Evolutionary conservation across 2,888 invertebrate genomes (phyloP), one percentile per base, ranked within the genome.

Genomic region (Aleiodes leptofemur): DNA sequence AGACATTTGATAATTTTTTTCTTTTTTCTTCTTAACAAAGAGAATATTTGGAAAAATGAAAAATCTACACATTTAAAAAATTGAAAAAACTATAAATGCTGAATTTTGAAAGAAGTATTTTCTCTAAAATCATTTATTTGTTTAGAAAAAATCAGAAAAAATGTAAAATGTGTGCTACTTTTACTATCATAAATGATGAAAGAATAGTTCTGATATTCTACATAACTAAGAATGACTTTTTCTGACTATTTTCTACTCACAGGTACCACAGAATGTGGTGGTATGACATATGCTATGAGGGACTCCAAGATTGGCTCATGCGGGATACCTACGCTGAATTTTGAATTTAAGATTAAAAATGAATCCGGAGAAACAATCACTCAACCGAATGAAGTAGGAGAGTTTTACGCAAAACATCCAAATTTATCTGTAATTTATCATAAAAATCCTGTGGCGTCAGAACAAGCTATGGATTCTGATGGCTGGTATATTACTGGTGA

Each of bases 401-500:
- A 83, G 68, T 68, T 81, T 51, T 77, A 76, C 75, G 73, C 79
- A 57, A 80, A 83, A 69, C 72, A 79, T 6, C 73, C 76, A 1
- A 75, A 78, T 72, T 79, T 82, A 76, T 72, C 82, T 73, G 77
- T 71, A 9, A 71, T 78, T 55, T 83, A 83, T 48, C 79, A 81
- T 68, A 78, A 76, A 9, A 82, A 83, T 75, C 78, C 80, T 3
- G 74, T 79, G n/a, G 80, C 72, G 0, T 83, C 82, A 6, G 74
- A 50, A 6, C 76, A 78, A 14, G 69, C 79, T 3, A 66, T 83
- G 29, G 83, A 83, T 74, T 71, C 78, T 23, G 79, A 83, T 43
- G 83, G 83, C n/a, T 56, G 55, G 34, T 66, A 29, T 38, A 48
- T 72, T 34, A 11, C 29, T 31, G 89, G 89, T 8, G 89, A 90